Evolutionary conservation across 1,140 invertebrate genomes (phyloP).

Genomic region (Drosophila repletoides): DNA sequence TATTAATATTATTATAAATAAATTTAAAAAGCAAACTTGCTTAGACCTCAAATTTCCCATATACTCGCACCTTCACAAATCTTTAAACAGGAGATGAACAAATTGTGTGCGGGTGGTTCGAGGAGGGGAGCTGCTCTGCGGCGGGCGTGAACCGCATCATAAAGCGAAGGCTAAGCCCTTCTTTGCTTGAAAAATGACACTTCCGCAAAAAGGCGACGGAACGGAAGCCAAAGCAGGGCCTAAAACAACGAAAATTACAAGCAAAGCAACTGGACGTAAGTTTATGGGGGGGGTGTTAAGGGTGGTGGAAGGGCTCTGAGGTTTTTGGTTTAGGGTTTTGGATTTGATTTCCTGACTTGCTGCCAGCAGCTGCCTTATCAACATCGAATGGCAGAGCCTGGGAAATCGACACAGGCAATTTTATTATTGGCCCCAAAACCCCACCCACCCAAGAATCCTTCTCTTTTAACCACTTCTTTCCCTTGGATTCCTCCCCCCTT

Average conservation of each 20-base stretch:
- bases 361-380: conserved; percentile 50
- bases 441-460: no score
- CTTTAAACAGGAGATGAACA: conserved; percentile 13
- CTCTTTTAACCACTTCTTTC: not conserved
- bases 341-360: conserved; percentile 35
- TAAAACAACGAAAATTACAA: conserved; percentile 78
- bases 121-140: conserved; percentile 16
- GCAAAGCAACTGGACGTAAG: conserved; percentile 29
- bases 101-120: not conserved
- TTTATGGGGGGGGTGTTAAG: not conserved
- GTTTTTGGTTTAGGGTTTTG: conserved; percentile 12
- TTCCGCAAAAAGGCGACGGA: conserved; percentile 59
- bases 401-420: conserved; percentile 62
- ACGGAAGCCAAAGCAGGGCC: conserved; percentile 33
- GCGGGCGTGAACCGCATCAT: conserved; percentile 61
- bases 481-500: no score
- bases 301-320: not conserved
- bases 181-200: conserved; percentile 76
- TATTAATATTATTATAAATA: conserved; percentile 76
- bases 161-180: conserved; percentile 71
- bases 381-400: conserved; percentile 46
- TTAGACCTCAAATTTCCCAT: conserved; percentile 55
- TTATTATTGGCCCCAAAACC: conserved; percentile 59
- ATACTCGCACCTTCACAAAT: conserved; percentile 16
- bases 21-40: conserved; percentile 69